phyloP scores from a whole-genome alignment of 1,140 invertebrate species.

The Asobara japonica region DNA sequence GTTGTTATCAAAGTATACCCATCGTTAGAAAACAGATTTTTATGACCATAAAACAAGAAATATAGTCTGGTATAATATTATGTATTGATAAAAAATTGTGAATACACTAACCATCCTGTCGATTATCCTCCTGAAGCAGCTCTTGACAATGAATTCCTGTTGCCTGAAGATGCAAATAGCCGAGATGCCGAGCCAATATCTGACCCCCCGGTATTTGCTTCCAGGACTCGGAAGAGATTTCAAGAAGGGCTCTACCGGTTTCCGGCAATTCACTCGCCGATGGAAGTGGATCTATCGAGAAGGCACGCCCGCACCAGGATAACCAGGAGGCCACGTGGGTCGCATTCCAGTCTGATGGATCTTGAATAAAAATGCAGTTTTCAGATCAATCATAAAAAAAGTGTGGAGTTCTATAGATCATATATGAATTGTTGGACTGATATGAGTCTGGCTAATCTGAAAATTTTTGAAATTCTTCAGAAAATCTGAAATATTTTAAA shows the following conservation, averaged over 20 bases:
- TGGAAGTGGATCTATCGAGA: slow-evolving; percentile 68
- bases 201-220: slow-evolving; percentile 42
- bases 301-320: slow-evolving; percentile 72
- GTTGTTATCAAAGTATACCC: no score
- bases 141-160: slow-evolving; percentile 51
- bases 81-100: neutral
- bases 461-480: no score
- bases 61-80: no score
- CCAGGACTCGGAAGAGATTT: slow-evolving; percentile 58
- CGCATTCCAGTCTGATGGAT: slow-evolving; percentile 31
- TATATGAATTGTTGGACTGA: no score
- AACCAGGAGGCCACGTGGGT: slow-evolving; percentile 74
- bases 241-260: slow-evolving; percentile 70
- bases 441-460: no score
- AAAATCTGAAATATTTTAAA: no score
- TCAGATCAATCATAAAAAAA: neutral
- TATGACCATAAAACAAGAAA: no score
- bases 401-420: no score
- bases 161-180: slow-evolving; percentile 51
- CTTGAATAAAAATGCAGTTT: neutral
- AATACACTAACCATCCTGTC: slow-evolving; percentile 45
- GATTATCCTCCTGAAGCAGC: slow-evolving; percentile 47
- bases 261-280: slow-evolving; percentile 68
- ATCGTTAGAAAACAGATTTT: no score
- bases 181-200: slow-evolving; percentile 53